Evolutionary conservation across 2,113 vertebrate genomes (phyloP).

Genomic region (Dascyllus trimaculatus): DNA sequence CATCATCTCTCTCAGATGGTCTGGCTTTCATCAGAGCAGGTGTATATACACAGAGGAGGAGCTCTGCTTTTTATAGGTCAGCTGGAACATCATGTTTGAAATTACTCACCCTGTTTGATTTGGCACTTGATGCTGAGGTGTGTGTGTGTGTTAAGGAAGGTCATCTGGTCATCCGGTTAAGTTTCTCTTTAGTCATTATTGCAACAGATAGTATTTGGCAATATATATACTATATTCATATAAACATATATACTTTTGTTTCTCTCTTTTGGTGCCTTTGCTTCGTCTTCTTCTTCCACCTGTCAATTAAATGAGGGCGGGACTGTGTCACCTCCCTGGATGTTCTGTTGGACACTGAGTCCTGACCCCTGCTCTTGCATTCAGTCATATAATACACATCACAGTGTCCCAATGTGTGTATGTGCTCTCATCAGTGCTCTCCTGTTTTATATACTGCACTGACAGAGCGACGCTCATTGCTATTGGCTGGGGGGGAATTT

Average conservation of each 20-base stretch:
- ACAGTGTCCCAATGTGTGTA: neutral
- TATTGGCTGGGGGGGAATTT: constrained; percentile 46
- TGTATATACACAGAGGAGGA: neutral
- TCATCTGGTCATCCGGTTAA: too few species aligned
- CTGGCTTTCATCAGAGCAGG: constrained; percentile 35
- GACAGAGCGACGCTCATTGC: neutral
- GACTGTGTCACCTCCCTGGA: too few species aligned
- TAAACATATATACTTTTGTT: too few species aligned
- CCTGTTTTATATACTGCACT: constrained; percentile 26
- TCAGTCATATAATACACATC: neutral
- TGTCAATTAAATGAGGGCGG: too few species aligned
- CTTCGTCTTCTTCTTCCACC: too few species aligned
- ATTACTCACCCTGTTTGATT: constrained; percentile 25
- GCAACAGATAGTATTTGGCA: too few species aligned
- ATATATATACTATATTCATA: too few species aligned
- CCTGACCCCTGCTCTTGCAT: too few species aligned
- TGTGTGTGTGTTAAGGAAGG: constrained; percentile 3
- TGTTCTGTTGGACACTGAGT: too few species aligned
- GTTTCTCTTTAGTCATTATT: too few species aligned
- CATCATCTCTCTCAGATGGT: constrained; percentile 9
- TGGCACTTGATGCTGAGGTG: neutral
- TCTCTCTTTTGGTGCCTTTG: too few species aligned
- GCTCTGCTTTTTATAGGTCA: neutral
- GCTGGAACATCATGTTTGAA: neutral
- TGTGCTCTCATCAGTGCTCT: neutral